These are phyloP conservation scores for Lophius americanus DNA, from an alignment of 2,797 vertebrate species.

Conservation along the genomic window DNA sequence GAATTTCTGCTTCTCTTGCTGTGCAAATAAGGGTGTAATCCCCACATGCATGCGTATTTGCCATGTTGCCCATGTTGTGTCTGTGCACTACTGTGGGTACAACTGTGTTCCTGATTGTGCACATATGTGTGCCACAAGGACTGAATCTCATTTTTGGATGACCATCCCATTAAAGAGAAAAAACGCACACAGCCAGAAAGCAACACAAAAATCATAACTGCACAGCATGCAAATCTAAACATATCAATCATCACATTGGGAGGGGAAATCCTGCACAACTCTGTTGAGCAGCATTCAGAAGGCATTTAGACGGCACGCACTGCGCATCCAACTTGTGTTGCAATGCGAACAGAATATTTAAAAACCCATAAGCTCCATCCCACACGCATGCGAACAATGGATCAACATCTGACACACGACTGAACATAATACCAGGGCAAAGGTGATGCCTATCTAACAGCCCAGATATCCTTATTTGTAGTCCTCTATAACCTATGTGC, in stretches of 20 bases:
- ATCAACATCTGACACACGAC: background rate
- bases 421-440: conserved; percentile 17
- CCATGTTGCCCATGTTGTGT: conserved; percentile 38
- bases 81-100: conserved; percentile 27
- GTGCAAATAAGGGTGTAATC: conserved; percentile 39
- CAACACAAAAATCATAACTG: conserved; percentile 23
- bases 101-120: conserved; percentile 23
- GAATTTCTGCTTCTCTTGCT: conserved; percentile 3
- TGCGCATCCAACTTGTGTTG: conserved; percentile 77
- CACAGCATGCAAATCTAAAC: conserved; percentile 27
- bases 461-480: conserved; percentile 26
- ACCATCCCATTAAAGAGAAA: conserved; percentile 13
- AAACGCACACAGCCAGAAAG: conserved; percentile 8
- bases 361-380: conserved; percentile 18
- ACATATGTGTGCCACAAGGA: conserved; percentile 18
- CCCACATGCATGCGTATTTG: conserved; percentile 21
- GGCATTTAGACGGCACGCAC: conserved; percentile 60
- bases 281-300: conserved; percentile 43
- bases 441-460: conserved; percentile 13
- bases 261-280: conserved; percentile 43
- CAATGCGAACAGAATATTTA: conserved; percentile 66
- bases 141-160: conserved; percentile 12
- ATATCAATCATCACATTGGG: conserved; percentile 31
- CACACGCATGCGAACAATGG: conserved; percentile 43
- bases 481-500: conserved; percentile 47